Percentiles rank a stretch among this genome's conserved stretches.
Conservation (phyloP, 2,797 vertebrate genomes). For the Eptatretus atami region DNA sequence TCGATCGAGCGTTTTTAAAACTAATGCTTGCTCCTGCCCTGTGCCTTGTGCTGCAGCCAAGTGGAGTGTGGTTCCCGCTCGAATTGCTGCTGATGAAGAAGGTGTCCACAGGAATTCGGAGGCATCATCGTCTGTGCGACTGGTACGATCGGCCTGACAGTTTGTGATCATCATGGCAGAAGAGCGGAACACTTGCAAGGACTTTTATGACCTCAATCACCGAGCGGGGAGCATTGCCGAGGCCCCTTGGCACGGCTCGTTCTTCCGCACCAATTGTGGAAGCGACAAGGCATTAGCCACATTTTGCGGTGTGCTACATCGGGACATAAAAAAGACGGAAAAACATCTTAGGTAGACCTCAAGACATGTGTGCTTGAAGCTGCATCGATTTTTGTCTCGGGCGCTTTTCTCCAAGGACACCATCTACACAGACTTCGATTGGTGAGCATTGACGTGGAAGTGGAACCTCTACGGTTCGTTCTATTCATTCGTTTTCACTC, state of each 20-base stretch:
- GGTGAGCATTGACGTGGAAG: slow-evolving; percentile 20
- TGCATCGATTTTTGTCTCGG: slow-evolving; percentile 91
- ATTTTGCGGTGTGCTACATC: slow-evolving; percentile 60
- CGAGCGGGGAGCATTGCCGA: slow-evolving; percentile 65
- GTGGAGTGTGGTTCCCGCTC: slow-evolving; percentile 44
- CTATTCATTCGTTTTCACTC: no score
- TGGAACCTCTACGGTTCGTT: no score
- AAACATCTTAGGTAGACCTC: slow-evolving; percentile 71
- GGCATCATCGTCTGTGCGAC: slow-evolving; percentile 75
- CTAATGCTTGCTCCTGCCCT: not conserved
- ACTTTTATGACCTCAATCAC: slow-evolving; percentile 93
- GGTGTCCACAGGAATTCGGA: slow-evolving; percentile 51
- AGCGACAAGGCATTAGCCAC: slow-evolving; percentile 69
- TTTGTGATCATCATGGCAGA: slow-evolving; percentile 72
- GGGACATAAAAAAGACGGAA: slow-evolving; percentile 95
- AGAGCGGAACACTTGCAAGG: slow-evolving; percentile 67
- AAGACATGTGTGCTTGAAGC: slow-evolving; percentile 62
- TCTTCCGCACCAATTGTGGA: slow-evolving; percentile 75
- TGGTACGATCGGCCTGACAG: slow-evolving; percentile 75
- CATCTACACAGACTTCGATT: slow-evolving; percentile 83
- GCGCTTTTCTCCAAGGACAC: slow-evolving; percentile 89
- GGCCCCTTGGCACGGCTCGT: slow-evolving; percentile 48
- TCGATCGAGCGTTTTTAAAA: not conserved
- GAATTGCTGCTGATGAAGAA: slow-evolving; percentile 75
- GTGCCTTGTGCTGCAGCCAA: slow-evolving; percentile 21